phyloP scores from a whole-genome alignment of 2,113 vertebrate genomes.

The Chloropsis cyanopogon region DNA sequence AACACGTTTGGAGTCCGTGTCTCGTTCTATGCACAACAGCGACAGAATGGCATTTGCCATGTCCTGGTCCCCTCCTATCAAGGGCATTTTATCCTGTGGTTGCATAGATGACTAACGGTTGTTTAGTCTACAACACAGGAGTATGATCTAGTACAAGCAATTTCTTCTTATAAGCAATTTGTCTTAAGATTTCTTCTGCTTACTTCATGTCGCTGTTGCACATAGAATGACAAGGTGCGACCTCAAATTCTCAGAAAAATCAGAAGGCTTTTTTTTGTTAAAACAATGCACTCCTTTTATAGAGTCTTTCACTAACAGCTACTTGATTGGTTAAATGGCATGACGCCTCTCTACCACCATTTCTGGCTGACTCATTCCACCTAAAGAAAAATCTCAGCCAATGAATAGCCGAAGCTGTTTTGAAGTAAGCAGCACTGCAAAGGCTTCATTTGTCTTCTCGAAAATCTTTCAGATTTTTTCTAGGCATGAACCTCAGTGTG shows the following conservation, averaged over 20 bases:
- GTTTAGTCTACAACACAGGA: neutral
- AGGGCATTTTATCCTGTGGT: neutral
- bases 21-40: no score
- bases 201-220: no score
- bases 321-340: no score
- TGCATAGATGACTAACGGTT: slow-evolving; percentile 12
- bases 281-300: no score
- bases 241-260: no score
- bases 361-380: slow-evolving; percentile 34
- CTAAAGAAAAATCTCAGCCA: neutral
- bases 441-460: neutral
- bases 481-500: rapidly evolving
- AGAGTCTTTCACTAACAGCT: no score
- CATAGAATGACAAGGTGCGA: no score
- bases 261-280: no score
- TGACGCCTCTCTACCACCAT: no score
- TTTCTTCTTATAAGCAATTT: neutral
- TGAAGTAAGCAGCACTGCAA: neutral
- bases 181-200: neutral
- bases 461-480: neutral
- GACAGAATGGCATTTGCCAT: neutral
- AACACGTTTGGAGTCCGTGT: no score
- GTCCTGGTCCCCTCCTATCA: neutral
- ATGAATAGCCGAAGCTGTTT: neutral
- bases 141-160: neutral